Percentiles rank a stretch among this genome's conserved stretches.
Evolutionary conservation across 2,113 vertebrate species (phyloP).

Genomic region (Pterocles orientalis): DNA sequence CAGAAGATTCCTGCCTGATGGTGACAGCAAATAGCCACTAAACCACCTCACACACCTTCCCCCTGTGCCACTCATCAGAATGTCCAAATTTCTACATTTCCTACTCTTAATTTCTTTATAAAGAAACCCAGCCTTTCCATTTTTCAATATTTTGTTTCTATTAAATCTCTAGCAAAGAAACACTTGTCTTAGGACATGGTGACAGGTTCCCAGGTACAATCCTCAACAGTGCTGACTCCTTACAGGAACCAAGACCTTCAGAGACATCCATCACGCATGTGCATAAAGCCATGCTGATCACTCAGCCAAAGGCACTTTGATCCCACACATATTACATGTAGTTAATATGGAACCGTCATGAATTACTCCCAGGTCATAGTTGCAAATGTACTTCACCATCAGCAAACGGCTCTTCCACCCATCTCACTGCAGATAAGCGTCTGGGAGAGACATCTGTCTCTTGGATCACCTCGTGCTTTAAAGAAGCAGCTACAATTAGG

Average conservation of each 20-base stretch:
- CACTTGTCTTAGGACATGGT: background rate
- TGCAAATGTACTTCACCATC: background rate
- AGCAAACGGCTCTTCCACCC: background rate
- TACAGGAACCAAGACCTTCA: background rate
- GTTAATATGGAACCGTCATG: background rate
- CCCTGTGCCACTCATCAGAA: background rate
- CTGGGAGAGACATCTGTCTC: background rate
- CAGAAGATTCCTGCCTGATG: background rate
- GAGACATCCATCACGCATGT: accelerated
- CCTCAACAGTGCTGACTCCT: background rate
- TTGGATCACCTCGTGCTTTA: background rate
- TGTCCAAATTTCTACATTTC: background rate
- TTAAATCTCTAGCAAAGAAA: background rate
- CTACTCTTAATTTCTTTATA: background rate
- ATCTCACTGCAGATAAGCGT: background rate
- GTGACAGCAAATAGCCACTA: background rate
- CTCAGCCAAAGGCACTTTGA: background rate
- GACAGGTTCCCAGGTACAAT: background rate
- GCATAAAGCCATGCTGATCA: background rate
- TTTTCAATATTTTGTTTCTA: background rate
- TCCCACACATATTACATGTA: background rate
- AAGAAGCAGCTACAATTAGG: background rate
- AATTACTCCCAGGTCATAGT: background rate
- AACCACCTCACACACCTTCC: background rate
- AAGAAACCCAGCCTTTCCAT: background rate